Evolutionary conservation across 2,888 invertebrate genomes (phyloP).

Genomic region (Caenorhabditis imperialis): DNA sequence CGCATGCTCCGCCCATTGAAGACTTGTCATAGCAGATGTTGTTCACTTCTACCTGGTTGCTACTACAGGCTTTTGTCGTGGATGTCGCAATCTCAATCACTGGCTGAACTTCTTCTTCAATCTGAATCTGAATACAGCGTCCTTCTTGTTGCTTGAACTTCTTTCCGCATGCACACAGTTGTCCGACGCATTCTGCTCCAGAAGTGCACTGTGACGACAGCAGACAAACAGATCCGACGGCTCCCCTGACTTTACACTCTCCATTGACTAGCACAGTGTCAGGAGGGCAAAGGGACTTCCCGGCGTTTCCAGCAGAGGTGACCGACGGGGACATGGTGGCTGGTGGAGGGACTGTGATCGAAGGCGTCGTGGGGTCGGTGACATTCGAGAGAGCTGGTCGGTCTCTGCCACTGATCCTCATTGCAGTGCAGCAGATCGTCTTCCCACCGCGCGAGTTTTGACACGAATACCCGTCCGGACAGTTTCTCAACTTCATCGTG

Average conservation of each 20-base stretch:
- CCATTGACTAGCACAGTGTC: constrained; percentile 66
- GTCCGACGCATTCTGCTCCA: constrained; percentile 64
- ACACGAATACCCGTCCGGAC: constrained; percentile 71
- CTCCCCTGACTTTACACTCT: constrained; percentile 67
- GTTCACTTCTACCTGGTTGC: constrained; percentile 29
- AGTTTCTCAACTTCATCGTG: constrained; percentile 54
- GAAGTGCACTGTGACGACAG: constrained; percentile 67
- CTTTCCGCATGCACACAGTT: constrained; percentile 63
- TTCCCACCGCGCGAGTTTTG: constrained; percentile 55
- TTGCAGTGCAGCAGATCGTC: constrained; percentile 68
- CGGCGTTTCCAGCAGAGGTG: constrained; percentile 15
- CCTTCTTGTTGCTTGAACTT: constrained; percentile 54
- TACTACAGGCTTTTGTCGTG: constrained; percentile 4
- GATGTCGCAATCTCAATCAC: not conserved
- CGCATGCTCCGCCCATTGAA: constrained; percentile 62
- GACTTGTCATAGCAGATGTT: constrained; percentile 47
- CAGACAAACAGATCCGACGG: constrained; percentile 68
- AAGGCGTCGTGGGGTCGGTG: not conserved
- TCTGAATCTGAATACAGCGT: constrained; percentile 55
- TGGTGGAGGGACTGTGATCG: constrained; percentile 2
- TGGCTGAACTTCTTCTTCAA: constrained; percentile 28
- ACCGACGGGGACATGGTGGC: constrained; percentile 16
- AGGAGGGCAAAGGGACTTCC: constrained; percentile 60
- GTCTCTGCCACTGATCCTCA: constrained; percentile 37
- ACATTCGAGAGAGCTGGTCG: constrained; percentile 16